These are phyloP conservation scores for Polyploca ridens DNA, from an alignment of 2,888 invertebrate genomes.

Conservation along the genomic window DNA sequence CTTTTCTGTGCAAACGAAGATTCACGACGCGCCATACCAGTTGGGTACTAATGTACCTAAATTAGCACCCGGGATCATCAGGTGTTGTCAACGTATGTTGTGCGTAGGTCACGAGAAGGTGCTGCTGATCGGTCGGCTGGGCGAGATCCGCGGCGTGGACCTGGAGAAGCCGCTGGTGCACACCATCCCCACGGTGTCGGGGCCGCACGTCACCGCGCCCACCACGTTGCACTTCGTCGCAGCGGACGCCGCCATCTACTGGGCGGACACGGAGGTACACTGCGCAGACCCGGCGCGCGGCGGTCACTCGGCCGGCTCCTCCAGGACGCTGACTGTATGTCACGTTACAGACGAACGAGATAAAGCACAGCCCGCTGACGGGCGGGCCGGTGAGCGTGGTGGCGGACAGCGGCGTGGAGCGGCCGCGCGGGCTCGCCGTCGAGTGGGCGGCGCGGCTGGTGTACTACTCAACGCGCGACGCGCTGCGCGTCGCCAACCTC, in stretches of 20 bases:
- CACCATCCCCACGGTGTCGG: conserved; percentile 92
- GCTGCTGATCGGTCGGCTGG: conserved; percentile 89
- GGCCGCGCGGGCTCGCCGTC: conserved; percentile 90
- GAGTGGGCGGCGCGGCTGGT: conserved; percentile 92
- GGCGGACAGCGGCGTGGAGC: conserved; percentile 87
- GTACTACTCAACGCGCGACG: conserved; percentile 87
- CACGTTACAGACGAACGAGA: conserved; percentile 83
- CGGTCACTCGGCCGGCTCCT: too few species aligned
- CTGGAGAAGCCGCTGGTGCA: conserved; percentile 89
- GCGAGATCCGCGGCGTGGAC: conserved; percentile 94
- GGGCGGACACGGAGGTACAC: conserved; percentile 90
- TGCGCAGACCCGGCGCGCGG: too few species aligned
- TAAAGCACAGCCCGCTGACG: conserved; percentile 88
- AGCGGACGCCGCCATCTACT: conserved; percentile 87
- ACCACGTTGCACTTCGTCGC: conserved; percentile 89
- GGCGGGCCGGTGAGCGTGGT: conserved; percentile 86
- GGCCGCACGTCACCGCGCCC: conserved; percentile 88
- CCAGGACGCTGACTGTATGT: too few species aligned
- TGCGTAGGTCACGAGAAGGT: conserved; percentile 90
- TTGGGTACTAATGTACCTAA: too few species aligned
- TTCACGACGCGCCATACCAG: too few species aligned
- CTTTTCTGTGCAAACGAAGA: too few species aligned
- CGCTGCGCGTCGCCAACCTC: conserved; percentile 88
- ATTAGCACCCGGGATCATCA: too few species aligned
- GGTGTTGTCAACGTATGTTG: not conserved